A percentile compares a stretch with the other conserved stretches of the same genome.
Evolutionary conservation across 2,113 vertebrate genomes (phyloP).

Genomic region (Cyrtonyx montezumae): DNA sequence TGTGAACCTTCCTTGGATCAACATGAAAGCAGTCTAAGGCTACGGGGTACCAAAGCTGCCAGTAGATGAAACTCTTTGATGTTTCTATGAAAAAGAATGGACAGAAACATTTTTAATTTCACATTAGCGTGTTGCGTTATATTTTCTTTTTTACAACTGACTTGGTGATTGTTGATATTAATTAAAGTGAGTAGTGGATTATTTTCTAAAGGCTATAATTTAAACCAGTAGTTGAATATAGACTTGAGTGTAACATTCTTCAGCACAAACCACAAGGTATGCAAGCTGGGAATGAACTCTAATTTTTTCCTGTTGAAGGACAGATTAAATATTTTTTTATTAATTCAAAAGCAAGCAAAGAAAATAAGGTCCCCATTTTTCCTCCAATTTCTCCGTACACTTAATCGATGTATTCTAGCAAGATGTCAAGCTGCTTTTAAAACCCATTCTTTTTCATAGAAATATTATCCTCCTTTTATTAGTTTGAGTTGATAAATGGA

Average conservation of each 20-base stretch:
- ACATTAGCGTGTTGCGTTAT: constrained; percentile 26
- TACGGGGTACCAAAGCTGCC: constrained; percentile 69
- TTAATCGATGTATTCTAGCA: constrained; percentile 56
- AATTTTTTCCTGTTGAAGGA: constrained; percentile 57
- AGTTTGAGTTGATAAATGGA: constrained; percentile 75
- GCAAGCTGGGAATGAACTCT: constrained; percentile 54
- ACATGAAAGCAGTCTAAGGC: constrained; percentile 76
- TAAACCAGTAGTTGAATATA: constrained; percentile 67
- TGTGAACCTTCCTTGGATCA: constrained; percentile 74
- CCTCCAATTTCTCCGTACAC: not conserved
- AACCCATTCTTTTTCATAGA: constrained; percentile 54
- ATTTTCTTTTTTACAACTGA: not conserved
- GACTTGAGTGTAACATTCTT: constrained; percentile 51
- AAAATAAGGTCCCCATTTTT: constrained; percentile 50
- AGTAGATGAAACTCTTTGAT: constrained; percentile 70
- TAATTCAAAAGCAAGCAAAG: constrained; percentile 58
- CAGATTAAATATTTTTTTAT: constrained; percentile 61
- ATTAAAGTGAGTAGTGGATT: constrained; percentile 65
- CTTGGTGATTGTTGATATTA: constrained; percentile 56
- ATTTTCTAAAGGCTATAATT: constrained; percentile 65
- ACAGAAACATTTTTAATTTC: constrained; percentile 49
- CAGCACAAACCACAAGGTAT: constrained; percentile 60
- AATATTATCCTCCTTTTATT: constrained; percentile 72
- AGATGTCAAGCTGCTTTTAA: constrained; percentile 61
- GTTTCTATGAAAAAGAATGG: constrained; percentile 47